These are phyloP conservation scores for Ibidorhyncha struthersii DNA, from an alignment of 2,113 vertebrate genomes.

Conservation along the genomic window DNA sequence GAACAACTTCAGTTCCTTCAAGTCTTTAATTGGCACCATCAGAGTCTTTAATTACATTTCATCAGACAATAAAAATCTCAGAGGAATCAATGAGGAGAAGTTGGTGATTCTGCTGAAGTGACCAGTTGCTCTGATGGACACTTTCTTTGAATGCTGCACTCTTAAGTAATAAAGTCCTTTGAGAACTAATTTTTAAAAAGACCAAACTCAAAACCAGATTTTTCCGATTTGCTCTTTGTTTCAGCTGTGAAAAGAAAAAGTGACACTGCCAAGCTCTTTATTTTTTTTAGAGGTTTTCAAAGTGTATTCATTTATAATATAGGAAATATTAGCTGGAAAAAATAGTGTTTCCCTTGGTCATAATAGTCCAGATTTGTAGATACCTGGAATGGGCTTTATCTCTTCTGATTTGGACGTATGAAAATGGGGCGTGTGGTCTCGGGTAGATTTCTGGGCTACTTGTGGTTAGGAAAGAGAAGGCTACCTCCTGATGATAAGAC, in stretches of 20 bases:
- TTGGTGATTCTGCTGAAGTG: not conserved
- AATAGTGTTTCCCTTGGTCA: not conserved
- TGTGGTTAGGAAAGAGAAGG: no score
- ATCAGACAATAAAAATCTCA: slow-evolving; percentile 64
- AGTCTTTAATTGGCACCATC: slow-evolving; percentile 82
- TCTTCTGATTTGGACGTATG: no score
- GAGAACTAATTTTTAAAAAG: not conserved
- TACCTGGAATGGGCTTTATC: no score
- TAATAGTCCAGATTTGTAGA: not conserved
- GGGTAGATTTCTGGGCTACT: no score
- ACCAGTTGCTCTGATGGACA: not conserved
- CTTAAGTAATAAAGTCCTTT: not conserved
- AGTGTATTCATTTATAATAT: not conserved
- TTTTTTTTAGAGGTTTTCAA: not conserved
- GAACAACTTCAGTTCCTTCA: slow-evolving; percentile 69
- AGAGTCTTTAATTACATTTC: slow-evolving; percentile 75
- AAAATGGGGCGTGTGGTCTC: no score
- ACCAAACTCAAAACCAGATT: not conserved
- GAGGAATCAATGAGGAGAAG: slow-evolving; percentile 58
- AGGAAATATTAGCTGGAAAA: not conserved
- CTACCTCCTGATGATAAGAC: no score
- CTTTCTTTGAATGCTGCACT: not conserved
- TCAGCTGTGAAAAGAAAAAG: not conserved
- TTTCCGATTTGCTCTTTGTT: not conserved
- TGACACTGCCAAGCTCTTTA: not conserved